Conservation (phyloP, 1,140 invertebrate genomes). For the Bradynema listronoti region DNA sequence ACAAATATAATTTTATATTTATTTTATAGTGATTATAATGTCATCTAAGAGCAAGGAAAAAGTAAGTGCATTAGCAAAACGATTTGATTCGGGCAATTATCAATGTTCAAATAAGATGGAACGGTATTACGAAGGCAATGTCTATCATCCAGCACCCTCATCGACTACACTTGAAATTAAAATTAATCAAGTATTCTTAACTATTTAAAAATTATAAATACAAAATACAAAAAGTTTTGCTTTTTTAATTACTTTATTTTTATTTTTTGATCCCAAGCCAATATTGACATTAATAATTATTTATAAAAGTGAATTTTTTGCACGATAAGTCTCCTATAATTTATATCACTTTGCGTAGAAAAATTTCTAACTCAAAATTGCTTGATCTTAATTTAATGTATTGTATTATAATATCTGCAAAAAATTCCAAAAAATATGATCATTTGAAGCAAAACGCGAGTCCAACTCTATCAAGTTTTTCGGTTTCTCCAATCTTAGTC, state of each 20-base stretch:
- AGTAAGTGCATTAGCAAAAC: no score
- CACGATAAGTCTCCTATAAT: slow-evolving; percentile 2
- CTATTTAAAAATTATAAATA: neutral
- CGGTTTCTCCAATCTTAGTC: neutral
- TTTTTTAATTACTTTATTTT: slow-evolving; percentile 10
- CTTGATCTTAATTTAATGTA: neutral
- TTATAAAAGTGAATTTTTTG: neutral
- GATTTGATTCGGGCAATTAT: no score
- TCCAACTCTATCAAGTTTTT: neutral
- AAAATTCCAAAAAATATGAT: neutral
- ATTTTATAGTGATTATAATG: no score
- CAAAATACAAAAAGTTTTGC: neutral
- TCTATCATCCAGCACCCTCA: slow-evolving; percentile 10
- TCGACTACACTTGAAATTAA: slow-evolving; percentile 14
- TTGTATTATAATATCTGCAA: neutral
- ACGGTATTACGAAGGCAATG: no score
- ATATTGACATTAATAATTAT: neutral
- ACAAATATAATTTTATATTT: no score
- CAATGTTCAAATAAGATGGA: no score
- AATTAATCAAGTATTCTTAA: slow-evolving; percentile 7
- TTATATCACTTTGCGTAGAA: neutral
- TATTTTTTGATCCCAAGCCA: neutral
- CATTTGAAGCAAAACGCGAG: slow-evolving; percentile 6
- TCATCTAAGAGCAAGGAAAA: no score
- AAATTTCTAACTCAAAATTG: neutral